Conservation (phyloP, 1,140 invertebrate genomes). For the Tribolium madens region DNA sequence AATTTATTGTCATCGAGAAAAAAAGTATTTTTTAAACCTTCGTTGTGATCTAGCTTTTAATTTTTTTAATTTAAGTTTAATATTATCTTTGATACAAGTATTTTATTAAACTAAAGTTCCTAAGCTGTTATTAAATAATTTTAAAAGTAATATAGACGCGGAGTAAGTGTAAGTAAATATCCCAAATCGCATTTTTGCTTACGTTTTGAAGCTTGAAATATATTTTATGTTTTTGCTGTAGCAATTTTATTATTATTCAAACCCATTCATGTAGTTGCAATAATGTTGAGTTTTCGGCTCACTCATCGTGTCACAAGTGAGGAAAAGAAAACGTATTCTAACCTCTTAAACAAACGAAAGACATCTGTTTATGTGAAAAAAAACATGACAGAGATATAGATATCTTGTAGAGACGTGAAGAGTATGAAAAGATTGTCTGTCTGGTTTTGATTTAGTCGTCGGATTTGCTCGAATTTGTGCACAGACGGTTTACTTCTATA, state of each 20-base stretch:
- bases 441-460: slow-evolving; percentile 25
- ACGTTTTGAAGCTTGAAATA: background rate
- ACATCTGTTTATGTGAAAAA: slow-evolving; percentile 14
- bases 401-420: slow-evolving; percentile 8
- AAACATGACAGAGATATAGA: slow-evolving; percentile 16
- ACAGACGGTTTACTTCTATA: slow-evolving; percentile 6
- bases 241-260: background rate
- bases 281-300: background rate
- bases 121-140: no score
- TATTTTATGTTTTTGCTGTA: background rate
- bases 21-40: no score
- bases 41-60: no score
- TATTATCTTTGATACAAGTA: no score
- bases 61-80: no score
- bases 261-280: background rate
- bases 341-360: slow-evolving; percentile 20
- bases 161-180: no score
- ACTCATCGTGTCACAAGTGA: background rate
- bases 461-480: slow-evolving; percentile 12
- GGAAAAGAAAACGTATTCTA: slow-evolving; percentile 6
- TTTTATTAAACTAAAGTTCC: no score
- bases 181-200: no score
- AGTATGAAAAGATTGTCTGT: slow-evolving; percentile 28
- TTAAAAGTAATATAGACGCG: no score
- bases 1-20: no score